Conservation (phyloP, 2,113 vertebrate genomes). For the Aleadryas rufinucha region DNA sequence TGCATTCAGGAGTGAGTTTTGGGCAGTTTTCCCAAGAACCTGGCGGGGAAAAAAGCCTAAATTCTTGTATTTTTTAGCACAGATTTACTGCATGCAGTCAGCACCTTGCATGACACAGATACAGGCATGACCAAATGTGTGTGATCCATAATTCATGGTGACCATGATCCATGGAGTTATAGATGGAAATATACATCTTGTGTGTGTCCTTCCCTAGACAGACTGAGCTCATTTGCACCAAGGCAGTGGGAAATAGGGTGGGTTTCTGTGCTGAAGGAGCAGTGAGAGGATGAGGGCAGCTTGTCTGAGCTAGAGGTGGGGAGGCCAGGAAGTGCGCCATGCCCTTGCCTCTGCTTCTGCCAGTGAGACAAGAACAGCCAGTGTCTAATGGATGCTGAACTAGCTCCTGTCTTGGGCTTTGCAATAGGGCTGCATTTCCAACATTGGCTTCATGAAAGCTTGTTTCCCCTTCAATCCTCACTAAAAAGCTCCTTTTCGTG, state of each 20-base stretch:
- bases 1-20: not conserved
- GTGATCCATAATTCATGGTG: not conserved
- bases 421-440: not conserved
- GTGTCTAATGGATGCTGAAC: not conserved
- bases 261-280: not conserved
- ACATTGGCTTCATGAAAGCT: not conserved
- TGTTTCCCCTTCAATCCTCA: not conserved
- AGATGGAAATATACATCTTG: not conserved
- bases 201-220: not conserved
- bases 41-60: fast-evolving
- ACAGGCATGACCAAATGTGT: fast-evolving
- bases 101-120: too few species aligned
- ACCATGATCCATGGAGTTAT: not conserved
- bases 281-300: fast-evolving
- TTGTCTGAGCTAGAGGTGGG: not conserved
- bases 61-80: not conserved
- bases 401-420: not conserved
- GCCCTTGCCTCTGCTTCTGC: not conserved
- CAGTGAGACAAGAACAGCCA: fast-evolving
- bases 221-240: not conserved
- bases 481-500: not conserved
- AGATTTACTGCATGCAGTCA: not conserved
- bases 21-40: not conserved
- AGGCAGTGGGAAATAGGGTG: fast-evolving
- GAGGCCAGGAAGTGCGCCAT: fast-evolving